phyloP scores from a whole-genome alignment of 2,113 vertebrate species.

The Sorex fumeus region DNA sequence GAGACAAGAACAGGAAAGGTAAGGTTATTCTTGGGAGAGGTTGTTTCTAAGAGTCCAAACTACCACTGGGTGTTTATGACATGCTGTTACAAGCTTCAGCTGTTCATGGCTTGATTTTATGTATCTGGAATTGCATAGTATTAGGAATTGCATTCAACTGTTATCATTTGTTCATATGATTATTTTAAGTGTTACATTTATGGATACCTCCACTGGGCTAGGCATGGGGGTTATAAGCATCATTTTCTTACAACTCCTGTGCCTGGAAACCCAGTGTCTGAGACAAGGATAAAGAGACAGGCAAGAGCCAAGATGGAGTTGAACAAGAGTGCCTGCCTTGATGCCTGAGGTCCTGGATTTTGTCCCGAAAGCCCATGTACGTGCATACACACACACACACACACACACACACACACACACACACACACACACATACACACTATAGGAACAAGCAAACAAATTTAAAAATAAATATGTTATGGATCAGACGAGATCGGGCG shows the following conservation, averaged over 20 bases:
- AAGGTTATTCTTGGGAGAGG: neutral
- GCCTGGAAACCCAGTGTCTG: neutral
- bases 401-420: too few species aligned
- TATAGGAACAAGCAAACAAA: neutral
- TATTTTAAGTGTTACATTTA: neutral
- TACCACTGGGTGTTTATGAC: neutral
- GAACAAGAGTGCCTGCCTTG: too few species aligned
- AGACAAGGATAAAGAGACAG: neutral
- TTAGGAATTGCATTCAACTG: neutral
- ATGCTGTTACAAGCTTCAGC: neutral
- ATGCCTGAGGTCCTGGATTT: too few species aligned
- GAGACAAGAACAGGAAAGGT: slow-evolving; percentile 51
- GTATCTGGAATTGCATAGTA: neutral
- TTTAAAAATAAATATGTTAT: neutral
- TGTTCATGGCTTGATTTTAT: neutral
- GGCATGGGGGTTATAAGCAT: neutral
- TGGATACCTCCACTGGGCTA: neutral
- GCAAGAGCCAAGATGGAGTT: too few species aligned
- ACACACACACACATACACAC: too few species aligned
- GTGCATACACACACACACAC: too few species aligned
- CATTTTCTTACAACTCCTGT: neutral
- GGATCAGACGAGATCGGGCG: too few species aligned
- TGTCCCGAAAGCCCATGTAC: too few species aligned
- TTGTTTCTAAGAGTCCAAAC: neutral
- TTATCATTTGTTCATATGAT: neutral